These are phyloP conservation scores for Cyprinella venusta DNA, from an alignment of 2,797 vertebrate genomes.

Conservation along the genomic window DNA sequence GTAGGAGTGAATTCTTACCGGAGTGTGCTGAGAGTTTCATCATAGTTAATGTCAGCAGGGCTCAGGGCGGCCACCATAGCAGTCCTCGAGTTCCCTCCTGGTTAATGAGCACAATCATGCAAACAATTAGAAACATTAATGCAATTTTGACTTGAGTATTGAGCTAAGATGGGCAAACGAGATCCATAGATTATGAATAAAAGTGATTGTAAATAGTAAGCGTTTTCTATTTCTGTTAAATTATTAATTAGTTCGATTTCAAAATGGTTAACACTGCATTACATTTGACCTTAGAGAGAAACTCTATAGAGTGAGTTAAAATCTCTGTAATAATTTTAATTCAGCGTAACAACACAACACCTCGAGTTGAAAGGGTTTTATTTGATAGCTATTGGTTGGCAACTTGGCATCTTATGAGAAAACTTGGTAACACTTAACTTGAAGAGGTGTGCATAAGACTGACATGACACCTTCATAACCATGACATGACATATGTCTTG, in stretches of 20 bases:
- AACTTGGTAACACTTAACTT: no score
- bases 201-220: background rate
- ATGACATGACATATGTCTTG: no score
- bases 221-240: background rate
- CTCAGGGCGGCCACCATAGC: conserved; percentile 99
- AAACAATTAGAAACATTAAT: conserved; percentile 2
- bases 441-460: no score
- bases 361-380: background rate
- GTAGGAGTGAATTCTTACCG: conserved; percentile 78
- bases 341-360: background rate
- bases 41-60: conserved; percentile 98
- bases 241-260: background rate
- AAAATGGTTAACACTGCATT: background rate
- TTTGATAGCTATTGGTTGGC: background rate
- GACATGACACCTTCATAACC: no score
- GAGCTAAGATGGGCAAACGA: background rate
- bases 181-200: background rate
- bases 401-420: background rate
- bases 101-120: conserved; percentile 35
- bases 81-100: conserved; percentile 97
- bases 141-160: conserved; percentile 4
- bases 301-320: background rate
- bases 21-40: conserved; percentile 97
- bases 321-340: background rate
- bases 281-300: background rate